Percentiles rank a stretch among this genome's conserved stretches.
These are phyloP conservation scores for Drosophila vallismaia DNA, from an alignment of 2,888 invertebrate species.

Conservation along the genomic window DNA sequence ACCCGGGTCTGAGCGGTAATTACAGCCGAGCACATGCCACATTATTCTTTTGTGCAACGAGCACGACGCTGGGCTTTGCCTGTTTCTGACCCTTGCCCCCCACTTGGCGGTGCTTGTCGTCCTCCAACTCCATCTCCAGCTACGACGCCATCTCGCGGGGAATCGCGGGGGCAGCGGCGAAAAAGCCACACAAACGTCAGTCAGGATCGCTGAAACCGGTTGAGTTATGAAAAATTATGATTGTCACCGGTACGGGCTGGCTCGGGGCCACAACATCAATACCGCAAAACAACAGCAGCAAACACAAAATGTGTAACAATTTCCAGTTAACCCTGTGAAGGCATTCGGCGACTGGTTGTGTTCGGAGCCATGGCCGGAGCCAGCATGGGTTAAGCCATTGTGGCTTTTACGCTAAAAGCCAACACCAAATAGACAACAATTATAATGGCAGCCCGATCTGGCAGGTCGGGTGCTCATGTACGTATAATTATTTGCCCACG, in stretches of 20 bases:
- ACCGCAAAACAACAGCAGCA: slow-evolving; percentile 28
- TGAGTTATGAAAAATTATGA: slow-evolving; percentile 78
- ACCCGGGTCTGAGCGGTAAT: slow-evolving; percentile 54
- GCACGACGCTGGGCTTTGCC: slow-evolving; percentile 47
- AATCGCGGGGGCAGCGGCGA: too few species aligned
- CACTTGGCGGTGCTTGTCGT: slow-evolving; percentile 9
- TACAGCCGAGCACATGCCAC: slow-evolving; percentile 75
- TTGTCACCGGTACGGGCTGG: slow-evolving; percentile 66
- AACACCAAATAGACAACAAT: slow-evolving; percentile 77
- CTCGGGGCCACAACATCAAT: slow-evolving; percentile 32
- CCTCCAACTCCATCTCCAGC: not conserved
- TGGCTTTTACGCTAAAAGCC: slow-evolving; percentile 72
- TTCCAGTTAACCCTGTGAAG: slow-evolving; percentile 68
- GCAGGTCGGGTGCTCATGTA: slow-evolving; percentile 24
- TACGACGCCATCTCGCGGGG: too few species aligned
- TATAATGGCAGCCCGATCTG: slow-evolving; percentile 56
- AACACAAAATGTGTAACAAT: slow-evolving; percentile 70
- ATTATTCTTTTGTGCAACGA: slow-evolving; percentile 79
- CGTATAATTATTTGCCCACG: slow-evolving; percentile 75
- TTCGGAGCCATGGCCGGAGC: not conserved
- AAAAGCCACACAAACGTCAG: slow-evolving; percentile 70
- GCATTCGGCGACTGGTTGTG: not conserved
- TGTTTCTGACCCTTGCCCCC: slow-evolving; percentile 29
- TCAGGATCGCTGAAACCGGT: slow-evolving; percentile 65
- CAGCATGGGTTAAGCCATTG: slow-evolving; percentile 23